Evolutionary conservation across 2,797 vertebrate species (phyloP).

Genomic region (Uromys caudimaculatus): DNA sequence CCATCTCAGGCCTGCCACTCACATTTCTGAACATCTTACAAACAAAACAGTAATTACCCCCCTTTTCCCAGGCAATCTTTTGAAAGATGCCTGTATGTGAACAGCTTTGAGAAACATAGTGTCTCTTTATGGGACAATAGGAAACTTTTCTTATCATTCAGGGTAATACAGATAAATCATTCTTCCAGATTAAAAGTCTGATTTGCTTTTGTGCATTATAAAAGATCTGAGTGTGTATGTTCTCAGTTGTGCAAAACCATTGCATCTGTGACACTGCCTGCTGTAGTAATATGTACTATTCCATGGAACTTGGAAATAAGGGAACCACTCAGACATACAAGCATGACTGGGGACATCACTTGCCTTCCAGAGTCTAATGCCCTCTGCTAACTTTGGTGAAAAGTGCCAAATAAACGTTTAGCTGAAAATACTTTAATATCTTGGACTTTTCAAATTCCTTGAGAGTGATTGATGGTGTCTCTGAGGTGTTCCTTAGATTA

Average conservation of each 20-base stretch:
- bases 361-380: neutral
- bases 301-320: neutral
- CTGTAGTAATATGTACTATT: neutral
- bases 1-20: neutral
- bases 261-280: neutral
- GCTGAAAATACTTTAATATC: slow-evolving; percentile 3
- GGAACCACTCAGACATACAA: too few species aligned
- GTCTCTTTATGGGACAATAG: neutral
- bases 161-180: neutral
- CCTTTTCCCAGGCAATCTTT: neutral
- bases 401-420: neutral
- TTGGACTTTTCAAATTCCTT: neutral
- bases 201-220: neutral
- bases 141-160: neutral
- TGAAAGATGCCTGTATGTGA: neutral
- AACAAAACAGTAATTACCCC: neutral
- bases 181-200: neutral
- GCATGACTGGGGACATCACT: neutral
- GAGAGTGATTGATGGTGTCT: neutral
- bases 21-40: neutral
- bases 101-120: neutral
- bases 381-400: neutral
- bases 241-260: neutral
- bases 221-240: neutral
- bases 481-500: neutral